Conservation (phyloP, 2,113 vertebrate species). For the Butastur rufipennis region DNA sequence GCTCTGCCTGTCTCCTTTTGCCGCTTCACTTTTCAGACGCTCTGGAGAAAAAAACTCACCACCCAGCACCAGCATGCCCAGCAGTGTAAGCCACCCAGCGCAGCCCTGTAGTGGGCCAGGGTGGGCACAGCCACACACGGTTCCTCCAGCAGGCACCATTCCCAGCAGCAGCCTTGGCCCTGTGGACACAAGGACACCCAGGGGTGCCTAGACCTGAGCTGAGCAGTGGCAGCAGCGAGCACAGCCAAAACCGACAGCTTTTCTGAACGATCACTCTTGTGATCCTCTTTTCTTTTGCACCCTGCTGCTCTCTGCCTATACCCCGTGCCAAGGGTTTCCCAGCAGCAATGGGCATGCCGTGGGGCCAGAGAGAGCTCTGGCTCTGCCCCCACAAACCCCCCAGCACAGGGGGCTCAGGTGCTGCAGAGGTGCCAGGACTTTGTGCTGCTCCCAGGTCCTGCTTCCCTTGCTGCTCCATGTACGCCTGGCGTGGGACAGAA, state of each 20-base stretch:
- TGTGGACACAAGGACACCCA: rapidly evolving
- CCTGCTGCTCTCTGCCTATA: neutral
- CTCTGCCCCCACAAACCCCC: neutral
- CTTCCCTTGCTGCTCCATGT: neutral
- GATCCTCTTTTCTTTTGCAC: neutral
- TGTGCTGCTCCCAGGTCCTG: neutral
- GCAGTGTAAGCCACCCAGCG: rapidly evolving
- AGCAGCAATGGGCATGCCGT: rapidly evolving
- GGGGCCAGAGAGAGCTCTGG: neutral
- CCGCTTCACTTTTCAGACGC: rapidly evolving
- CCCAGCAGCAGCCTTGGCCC: neutral
- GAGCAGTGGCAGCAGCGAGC: neutral
- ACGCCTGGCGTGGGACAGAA: rapidly evolving
- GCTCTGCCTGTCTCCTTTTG: neutral
- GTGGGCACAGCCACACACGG: rapidly evolving
- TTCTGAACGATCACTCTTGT: neutral
- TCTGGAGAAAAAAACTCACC: neutral
- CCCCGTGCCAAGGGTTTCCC: rapidly evolving
- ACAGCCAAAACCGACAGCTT: neutral
- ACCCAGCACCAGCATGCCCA: rapidly evolving
- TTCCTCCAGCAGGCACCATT: neutral
- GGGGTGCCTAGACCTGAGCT: neutral
- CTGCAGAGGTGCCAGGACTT: neutral
- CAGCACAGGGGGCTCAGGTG: neutral
- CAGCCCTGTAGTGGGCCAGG: neutral